phyloP scores from a whole-genome alignment of 2,797 vertebrate genomes.

The Sebastiscus albofasciatus region DNA sequence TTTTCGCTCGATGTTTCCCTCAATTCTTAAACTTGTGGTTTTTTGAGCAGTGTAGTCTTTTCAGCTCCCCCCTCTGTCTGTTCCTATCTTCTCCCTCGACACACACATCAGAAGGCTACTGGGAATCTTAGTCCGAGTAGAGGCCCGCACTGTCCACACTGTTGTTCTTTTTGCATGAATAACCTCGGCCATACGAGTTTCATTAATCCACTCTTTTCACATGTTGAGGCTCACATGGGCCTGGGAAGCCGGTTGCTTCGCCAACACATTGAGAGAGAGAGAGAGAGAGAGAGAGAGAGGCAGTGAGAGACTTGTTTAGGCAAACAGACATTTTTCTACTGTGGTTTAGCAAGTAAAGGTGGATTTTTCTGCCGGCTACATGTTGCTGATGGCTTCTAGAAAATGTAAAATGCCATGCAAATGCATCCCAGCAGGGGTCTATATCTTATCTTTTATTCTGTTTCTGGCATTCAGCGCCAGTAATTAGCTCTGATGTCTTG shows the following conservation, averaged over 20 bases:
- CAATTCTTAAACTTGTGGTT: neutral
- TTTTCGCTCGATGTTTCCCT: neutral
- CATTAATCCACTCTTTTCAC: slow-evolving; percentile 78
- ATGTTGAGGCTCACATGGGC: slow-evolving; percentile 67
- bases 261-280: neutral
- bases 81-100: neutral
- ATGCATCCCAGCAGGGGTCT: neutral
- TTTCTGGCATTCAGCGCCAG: neutral
- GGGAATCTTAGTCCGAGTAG: slow-evolving; percentile 52
- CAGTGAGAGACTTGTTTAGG: neutral
- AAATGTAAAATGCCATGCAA: neutral
- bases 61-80: neutral
- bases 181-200: slow-evolving; percentile 59
- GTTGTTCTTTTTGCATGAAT: slow-evolving; percentile 83
- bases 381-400: neutral
- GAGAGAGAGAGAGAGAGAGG: neutral
- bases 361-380: neutral
- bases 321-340: neutral
- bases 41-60: neutral
- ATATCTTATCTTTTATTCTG: neutral
- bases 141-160: slow-evolving; percentile 54
- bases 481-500: neutral
- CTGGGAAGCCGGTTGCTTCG: slow-evolving; percentile 34
- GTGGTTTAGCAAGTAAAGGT: neutral
- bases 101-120: slow-evolving; percentile 10